These are phyloP conservation scores for Halocynthia roretzi DNA, from an alignment of 23 tunicate species.

Conservation along the genomic window DNA sequence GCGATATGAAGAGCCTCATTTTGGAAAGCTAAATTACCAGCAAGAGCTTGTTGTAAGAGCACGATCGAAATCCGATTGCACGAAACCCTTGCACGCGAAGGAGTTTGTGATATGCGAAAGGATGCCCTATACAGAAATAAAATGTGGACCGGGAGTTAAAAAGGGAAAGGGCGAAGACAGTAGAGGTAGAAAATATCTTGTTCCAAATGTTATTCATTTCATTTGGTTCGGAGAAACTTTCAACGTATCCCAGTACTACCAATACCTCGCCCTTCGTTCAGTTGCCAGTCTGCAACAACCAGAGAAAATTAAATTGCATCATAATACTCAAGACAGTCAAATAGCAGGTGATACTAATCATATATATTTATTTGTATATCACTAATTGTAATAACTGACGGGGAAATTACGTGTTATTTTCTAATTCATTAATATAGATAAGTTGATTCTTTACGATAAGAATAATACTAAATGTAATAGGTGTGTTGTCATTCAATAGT, in stretches of 20 bases:
- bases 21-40: not conserved
- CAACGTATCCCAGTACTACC: conserved; percentile 19
- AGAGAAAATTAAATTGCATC: conserved; percentile 21
- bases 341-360: too few relatives aligned
- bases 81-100: not conserved
- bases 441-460: too few relatives aligned
- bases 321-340: not conserved
- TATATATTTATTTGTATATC: too few relatives aligned
- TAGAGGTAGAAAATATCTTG: not conserved
- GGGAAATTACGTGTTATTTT: too few relatives aligned
- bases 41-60: not conserved
- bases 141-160: conserved; percentile 4
- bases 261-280: conserved; percentile 32
- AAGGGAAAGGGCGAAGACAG: not conserved
- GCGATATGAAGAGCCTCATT: too few relatives aligned
- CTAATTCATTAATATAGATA: too few relatives aligned
- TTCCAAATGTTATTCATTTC: conserved; percentile 42
- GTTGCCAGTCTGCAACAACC: conserved; percentile 48
- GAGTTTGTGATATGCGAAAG: conserved; percentile 30
- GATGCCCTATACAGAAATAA: conserved; percentile 25
- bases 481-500: too few relatives aligned
- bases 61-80: conserved; percentile 8
- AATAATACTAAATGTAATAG: too few relatives aligned
- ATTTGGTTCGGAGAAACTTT: conserved; percentile 43
- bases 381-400: too few relatives aligned